A percentile compares a stretch with the other conserved stretches of the same genome.
Conservation (phyloP, 2,888 invertebrate genomes). For the Epirrita christyi region DNA sequence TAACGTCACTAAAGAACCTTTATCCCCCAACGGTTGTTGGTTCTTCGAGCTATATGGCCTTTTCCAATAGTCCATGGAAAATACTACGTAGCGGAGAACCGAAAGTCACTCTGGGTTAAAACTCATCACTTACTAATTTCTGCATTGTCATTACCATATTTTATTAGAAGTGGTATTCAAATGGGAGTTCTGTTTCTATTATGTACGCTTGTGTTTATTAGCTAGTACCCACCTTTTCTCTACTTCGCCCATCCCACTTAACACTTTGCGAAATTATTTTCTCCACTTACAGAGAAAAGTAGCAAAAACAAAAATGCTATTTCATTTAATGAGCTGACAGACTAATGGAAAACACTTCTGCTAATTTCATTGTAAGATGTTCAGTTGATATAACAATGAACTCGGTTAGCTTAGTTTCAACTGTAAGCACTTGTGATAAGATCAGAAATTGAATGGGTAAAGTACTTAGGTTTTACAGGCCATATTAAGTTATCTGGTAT, state of each 20-base stretch:
- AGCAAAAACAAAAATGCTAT: conserved; percentile 34
- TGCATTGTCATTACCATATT: no score
- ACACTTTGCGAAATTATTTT: conserved; percentile 24
- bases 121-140: no score
- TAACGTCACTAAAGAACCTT: no score
- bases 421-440: not conserved
- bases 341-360: conserved; percentile 34
- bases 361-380: conserved; percentile 27
- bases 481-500: not conserved
- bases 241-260: conserved; percentile 8
- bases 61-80: no score
- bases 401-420: not conserved
- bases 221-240: not conserved
- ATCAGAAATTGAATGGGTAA: conserved; percentile 26
- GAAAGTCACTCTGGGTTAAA: no score
- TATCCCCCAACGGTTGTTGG: no score
- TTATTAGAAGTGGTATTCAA: no score
- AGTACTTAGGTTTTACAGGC: not conserved
- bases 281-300: conserved; percentile 24
- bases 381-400: conserved; percentile 15
- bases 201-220: not conserved
- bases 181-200: not conserved
- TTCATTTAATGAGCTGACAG: conserved; percentile 34
- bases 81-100: no score
- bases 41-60: no score